A percentile compares a stretch with the other conserved stretches of the same genome.
Evolutionary conservation across 2,888 invertebrate species (phyloP).

Genomic region (Platycheirus albimanus): DNA sequence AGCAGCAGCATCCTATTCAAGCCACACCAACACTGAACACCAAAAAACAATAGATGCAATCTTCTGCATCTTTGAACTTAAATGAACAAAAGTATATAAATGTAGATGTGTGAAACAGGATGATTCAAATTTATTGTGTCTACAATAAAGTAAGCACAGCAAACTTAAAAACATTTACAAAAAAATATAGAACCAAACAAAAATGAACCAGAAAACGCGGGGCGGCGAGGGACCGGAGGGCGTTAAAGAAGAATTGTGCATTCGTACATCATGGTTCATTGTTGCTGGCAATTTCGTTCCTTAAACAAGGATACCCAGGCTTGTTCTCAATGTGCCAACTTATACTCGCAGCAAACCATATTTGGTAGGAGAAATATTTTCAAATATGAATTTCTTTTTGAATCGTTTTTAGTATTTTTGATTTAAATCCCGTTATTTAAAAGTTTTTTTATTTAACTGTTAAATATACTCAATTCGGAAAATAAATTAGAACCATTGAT

Average conservation of each 20-base stretch:
- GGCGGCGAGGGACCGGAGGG: not conserved
- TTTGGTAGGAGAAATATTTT: not conserved
- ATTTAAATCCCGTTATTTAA: too few species aligned
- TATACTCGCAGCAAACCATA: constrained; percentile 10
- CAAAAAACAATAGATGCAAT: constrained; percentile 59
- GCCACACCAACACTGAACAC: constrained; percentile 40
- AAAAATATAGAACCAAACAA: not conserved
- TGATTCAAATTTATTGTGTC: constrained; percentile 62
- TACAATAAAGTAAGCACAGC: not conserved
- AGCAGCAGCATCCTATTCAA: constrained; percentile 46
- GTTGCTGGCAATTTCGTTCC: constrained; percentile 63
- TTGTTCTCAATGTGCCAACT: constrained; percentile 5
- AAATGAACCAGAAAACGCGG: constrained; percentile 36
- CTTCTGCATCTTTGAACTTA: constrained; percentile 36
- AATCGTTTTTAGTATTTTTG: too few species aligned
- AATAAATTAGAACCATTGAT: too few species aligned
- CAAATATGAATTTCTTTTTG: not conserved
- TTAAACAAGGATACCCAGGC: constrained; percentile 7
- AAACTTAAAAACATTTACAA: too few species aligned
- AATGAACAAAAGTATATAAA: not conserved
- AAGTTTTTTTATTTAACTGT: too few species aligned
- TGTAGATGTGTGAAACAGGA: constrained; percentile 37
- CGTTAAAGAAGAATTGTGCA: constrained; percentile 21
- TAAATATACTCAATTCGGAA: too few species aligned
- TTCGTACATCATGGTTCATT: constrained; percentile 30